Evolutionary conservation across 2,888 invertebrate species (phyloP), one percentile per base, ranked within the genome.

Genomic region (Phlogophora meticulosa): DNA sequence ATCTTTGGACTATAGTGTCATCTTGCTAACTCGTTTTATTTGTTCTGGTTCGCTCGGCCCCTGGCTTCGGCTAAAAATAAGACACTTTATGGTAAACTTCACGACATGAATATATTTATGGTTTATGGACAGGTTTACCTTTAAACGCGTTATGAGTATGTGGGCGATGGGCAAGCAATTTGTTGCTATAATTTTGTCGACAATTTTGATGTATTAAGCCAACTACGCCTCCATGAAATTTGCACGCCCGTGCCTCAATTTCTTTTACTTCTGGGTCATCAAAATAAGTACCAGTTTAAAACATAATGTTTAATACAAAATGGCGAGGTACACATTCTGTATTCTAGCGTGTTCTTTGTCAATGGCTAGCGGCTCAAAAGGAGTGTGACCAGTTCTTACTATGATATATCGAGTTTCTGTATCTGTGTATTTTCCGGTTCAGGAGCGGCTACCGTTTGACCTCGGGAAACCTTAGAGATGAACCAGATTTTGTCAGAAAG

Each of bases 1-100:
- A 62, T 59, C 62, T 56, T 46, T 56, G 58, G 74, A 74, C 74
- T 67, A 72, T 72, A 61, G 58, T 81, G 62, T 78, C 68, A 76
- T 42, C 45, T 66, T 43, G 38, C 51, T 51, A 76, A 72, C 70
- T 42, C 42, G 77, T 80, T 68, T 66, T 69, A 28, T 51, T 51
- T 48, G 34, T 55, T 49, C 65, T 65, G 48, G 65, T 58, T 77
- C 43, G 24, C 4, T 24, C 11, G 72, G 72, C 72, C 77, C 17
- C 77, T 64, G 46, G 28, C 45, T 43, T 46, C 20, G 38, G 51
- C 55, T 76, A 66, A 77, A 73, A 66, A 73, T 66, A 78, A 46
- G 46, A 24, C 34, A 57, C 22, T 56, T 66, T 59, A 51, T 72
- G 55, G 58, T 62, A 61, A 76, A 56, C 56, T 57, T 42, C 60